Evolutionary conservation across 2,113 vertebrate species (phyloP), one percentile per base, ranked within the genome.

Genomic region (Parus major): DNA sequence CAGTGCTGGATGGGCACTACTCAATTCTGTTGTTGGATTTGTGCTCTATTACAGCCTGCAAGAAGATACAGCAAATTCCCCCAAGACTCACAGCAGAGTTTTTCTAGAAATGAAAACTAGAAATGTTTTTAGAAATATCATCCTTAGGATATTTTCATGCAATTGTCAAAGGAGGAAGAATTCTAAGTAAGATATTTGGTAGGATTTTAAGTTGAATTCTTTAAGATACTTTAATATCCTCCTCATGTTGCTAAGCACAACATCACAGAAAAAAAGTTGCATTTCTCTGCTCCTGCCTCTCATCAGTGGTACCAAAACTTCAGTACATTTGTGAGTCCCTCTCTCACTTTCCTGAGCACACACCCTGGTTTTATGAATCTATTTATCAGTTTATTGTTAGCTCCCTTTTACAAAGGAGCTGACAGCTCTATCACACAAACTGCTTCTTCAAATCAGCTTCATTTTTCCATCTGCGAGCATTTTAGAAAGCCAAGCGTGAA

Each of bases 351-450:
- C 60, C 56, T 91, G 82, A 90, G 42, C 21, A 46, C 42, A 69
- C 29, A 42, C 27, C 29, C 65, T 72, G 46, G 12, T 47, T 88
- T 90, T 93, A 84, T 72, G 55, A 82, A 86, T 76, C 65, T 92
- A 63, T 93, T 85, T 95, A 88, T 88, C 77, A 89, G 86, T 86
- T 90, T 93, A 65, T 70, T 93, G 82, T 78, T 93, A 84, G 72
- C 65, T 96, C 57, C 46, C 44, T 93, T 80, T 82, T 77, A 76
- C 88, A 77, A 86, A 92, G 82, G 39, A 90, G 28, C 56, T 86
- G 79, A 83, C 94, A 88, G 63, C 46, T 88, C 59, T 86, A 36
- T 31, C 85, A 63, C 66, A 86, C 73, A 83, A 87, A 66, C 25
- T 69, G 72, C 86, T 94, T 33, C 88, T 95, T 82, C 77, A 94